These are phyloP conservation scores for Drosophila pectinifera DNA, from an alignment of 1,140 invertebrate species.

Conservation along the genomic window DNA sequence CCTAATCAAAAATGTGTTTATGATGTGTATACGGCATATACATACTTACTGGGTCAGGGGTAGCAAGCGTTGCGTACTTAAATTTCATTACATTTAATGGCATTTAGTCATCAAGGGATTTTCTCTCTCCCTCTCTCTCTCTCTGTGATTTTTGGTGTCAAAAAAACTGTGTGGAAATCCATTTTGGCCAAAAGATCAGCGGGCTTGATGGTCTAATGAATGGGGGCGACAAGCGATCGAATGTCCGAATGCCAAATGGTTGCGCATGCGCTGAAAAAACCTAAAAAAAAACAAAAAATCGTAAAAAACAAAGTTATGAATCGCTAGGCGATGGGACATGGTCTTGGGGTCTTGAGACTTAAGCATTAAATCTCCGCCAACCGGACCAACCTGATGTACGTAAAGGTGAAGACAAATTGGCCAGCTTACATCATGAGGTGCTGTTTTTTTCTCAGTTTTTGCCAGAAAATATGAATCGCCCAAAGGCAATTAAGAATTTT, in stretches of 20 bases:
- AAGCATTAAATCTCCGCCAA: background rate
- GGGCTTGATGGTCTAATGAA: conserved; percentile 17
- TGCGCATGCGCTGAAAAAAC: conserved; percentile 30
- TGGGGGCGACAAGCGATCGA: conserved; percentile 39
- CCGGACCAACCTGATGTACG: conserved; percentile 60
- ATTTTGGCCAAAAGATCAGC: conserved; percentile 23
- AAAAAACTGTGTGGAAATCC: conserved; percentile 2
- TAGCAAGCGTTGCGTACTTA: conserved; percentile 59
- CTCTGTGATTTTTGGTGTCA: background rate
- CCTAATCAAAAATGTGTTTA: conserved; percentile 80
- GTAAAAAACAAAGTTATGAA: conserved; percentile 29
- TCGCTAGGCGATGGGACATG: conserved; percentile 3
- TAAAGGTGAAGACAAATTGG: conserved; percentile 78
- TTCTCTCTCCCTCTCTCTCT: background rate
- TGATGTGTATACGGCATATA: conserved; percentile 46
- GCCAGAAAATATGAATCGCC: conserved; percentile 48
- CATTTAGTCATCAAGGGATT: conserved; percentile 73
- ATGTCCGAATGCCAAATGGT: conserved; percentile 40
- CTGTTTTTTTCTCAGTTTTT: background rate
- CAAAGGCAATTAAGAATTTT: conserved; percentile 75
- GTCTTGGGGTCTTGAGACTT: background rate
- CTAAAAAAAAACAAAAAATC: background rate
- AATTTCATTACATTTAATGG: conserved; percentile 80
- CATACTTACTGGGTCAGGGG: conserved; percentile 71
- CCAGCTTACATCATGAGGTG: conserved; percentile 69